phyloP scores from a whole-genome alignment of 2,113 vertebrate species.

The Argyrosomus japonicus region DNA sequence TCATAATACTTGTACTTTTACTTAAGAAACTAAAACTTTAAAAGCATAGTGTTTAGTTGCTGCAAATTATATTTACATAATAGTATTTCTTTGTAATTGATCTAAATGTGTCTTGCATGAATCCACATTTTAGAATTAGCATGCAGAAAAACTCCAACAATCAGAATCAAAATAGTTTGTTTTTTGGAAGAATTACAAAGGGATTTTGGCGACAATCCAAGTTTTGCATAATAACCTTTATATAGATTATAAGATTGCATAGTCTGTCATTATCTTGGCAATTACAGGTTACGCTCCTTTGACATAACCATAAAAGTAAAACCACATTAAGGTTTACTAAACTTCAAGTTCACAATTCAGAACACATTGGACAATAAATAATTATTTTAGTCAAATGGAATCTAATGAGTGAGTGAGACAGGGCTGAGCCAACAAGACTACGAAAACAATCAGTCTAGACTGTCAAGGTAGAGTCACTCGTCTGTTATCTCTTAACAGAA shows the following conservation, averaged over 20 bases:
- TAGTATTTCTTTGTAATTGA: no score
- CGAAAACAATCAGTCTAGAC: constrained; percentile 6
- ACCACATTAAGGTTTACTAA: not conserved
- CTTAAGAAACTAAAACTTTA: not conserved
- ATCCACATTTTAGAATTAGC: not conserved
- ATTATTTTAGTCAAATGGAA: not conserved
- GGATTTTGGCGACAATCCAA: not conserved
- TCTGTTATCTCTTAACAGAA: constrained; percentile 16
- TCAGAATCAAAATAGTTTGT: not conserved
- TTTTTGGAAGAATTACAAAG: not conserved
- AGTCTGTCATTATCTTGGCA: not conserved
- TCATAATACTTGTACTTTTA: not conserved
- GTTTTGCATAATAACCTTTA: not conserved
- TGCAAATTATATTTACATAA: not conserved
- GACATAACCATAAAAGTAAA: not conserved
- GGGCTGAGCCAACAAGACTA: not conserved
- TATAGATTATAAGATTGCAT: not conserved
- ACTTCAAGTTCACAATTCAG: not conserved
- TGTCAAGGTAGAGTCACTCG: constrained; percentile 14
- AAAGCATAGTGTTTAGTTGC: not conserved
- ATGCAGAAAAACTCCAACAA: not conserved
- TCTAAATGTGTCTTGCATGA: no score
- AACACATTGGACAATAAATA: not conserved
- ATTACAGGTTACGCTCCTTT: not conserved
- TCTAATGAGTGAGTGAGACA: not conserved